Conservation (phyloP, 2,113 vertebrate species). For the Amphiprion percula region DNA sequence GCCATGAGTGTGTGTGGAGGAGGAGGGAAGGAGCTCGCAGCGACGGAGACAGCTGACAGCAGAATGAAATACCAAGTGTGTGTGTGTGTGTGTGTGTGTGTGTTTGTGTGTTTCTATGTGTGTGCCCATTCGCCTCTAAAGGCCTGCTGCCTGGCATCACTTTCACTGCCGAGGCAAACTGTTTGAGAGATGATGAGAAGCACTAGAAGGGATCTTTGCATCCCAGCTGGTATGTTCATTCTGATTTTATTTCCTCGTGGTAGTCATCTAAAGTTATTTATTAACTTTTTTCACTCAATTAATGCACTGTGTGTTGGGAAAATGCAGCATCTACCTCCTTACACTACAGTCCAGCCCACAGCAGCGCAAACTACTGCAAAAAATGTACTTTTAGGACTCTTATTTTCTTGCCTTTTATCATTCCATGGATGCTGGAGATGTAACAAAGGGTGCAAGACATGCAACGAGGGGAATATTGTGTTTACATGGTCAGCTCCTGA, state of each 20-base stretch:
- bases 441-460: neutral
- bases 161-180: slow-evolving; percentile 10
- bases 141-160: neutral
- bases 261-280: slow-evolving; percentile 1
- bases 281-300: slow-evolving; percentile 5
- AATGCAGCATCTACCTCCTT: slow-evolving; percentile 1
- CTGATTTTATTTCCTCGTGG: neutral
- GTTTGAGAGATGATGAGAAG: slow-evolving; percentile 30
- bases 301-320: slow-evolving; percentile 7
- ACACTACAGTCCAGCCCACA: neutral
- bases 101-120: neutral
- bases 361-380: neutral
- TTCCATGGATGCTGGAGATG: neutral
- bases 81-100: slow-evolving; percentile 15
- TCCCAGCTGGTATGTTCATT: slow-evolving; percentile 17
- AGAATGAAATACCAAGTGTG: slow-evolving; percentile 29
- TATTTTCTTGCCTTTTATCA: neutral
- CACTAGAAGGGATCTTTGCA: slow-evolving; percentile 6
- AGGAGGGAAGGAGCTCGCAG: slow-evolving; percentile 47
- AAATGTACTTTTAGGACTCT: neutral
- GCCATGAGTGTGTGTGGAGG: slow-evolving; percentile 31
- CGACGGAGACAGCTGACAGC: slow-evolving; percentile 50
- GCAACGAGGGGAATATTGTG: neutral
- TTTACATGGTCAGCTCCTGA: neutral
- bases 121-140: neutral